Conservation (phyloP, 2,888 invertebrate species). For the Carpatolechia fugitivella region DNA sequence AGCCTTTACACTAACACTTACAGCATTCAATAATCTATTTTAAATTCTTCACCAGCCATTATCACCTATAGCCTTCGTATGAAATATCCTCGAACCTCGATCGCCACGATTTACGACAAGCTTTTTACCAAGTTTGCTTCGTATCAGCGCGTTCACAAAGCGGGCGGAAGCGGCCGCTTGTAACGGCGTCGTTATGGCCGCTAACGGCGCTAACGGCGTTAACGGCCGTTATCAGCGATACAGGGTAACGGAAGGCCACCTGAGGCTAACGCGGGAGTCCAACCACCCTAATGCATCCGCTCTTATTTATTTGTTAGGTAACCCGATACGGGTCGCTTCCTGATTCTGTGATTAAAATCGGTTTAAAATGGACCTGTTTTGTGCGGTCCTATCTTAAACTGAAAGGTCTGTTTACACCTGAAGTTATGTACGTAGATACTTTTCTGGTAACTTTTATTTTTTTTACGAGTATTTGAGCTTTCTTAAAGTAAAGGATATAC, state of each 20-base stretch:
- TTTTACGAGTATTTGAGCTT: too few relatives aligned
- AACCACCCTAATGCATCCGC: conserved; percentile 74
- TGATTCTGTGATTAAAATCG: conserved; percentile 25
- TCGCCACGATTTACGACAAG: conserved; percentile 45
- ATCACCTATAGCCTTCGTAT: not conserved
- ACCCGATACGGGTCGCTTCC: conserved; percentile 45
- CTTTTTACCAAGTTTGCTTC: conserved; percentile 39
- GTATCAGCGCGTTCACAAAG: conserved; percentile 45
- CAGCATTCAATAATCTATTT: too few relatives aligned
- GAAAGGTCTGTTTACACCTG: not conserved
- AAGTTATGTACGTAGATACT: too few relatives aligned
- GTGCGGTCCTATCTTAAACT: not conserved
- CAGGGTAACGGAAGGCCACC: conserved; percentile 64
- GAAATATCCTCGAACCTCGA: conserved; percentile 25
- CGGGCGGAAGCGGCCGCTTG: conserved; percentile 67
- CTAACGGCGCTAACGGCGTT: conserved; percentile 67
- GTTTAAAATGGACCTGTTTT: not conserved
- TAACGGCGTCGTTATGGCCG: conserved; percentile 72
- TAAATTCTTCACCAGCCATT: too few relatives aligned
- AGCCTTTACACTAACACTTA: too few relatives aligned
- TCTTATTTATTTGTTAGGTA: conserved; percentile 73
- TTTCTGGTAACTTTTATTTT: too few relatives aligned
- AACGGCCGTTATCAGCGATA: conserved; percentile 58
- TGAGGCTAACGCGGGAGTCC: conserved; percentile 52
- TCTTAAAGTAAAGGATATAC: too few relatives aligned